Base-by-base conservation (phyloP, 2,797 vertebrate genomes). In the Dryobates pubescens region DNA sequence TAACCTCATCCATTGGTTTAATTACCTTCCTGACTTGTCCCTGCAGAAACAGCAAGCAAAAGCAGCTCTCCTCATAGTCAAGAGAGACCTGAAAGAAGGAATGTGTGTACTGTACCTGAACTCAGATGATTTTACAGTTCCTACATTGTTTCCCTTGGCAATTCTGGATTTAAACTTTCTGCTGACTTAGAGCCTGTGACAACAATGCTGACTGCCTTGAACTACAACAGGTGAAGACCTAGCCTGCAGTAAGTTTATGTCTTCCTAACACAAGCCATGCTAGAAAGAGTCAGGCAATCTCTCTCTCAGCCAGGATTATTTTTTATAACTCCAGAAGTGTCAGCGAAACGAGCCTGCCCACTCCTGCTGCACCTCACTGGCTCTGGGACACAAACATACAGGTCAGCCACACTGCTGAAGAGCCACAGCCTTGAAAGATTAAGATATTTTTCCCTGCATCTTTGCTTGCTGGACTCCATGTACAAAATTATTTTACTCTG, bases 371-470 rank as follows among this genome's bases (percentile, higher is more conserved):
- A 32, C 58, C 58, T 85, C 75, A 34, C 56, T 51, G 14, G 9
- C 23, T 18, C 51, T 13, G 29, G 53, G 38, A 77, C 18, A 51
- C 13, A 17, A 3, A 8, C n/a, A 26, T 2, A 4, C 0, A 1
- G 38, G 22, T 23, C 77, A 84, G 38, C 30, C 41, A 7, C 3
- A 1, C 0, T 2, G 7, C 62, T 14, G 2, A 32, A 67, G n/a
- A 51, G 36, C 10, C 30, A 4, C 41, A 4, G 4, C 13, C 29
- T 14, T 49, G 13, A 3, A 54, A 71, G 54, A 36, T 6, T 2
- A 45, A 41, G 62, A 23, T 7, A 1, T 54, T 80, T 61, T 12
- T 15, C 20, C 30, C 5, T 22, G 7, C 9, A 6, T 34, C n/a
- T 70, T 68, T 15, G 22, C 18, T 63, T 70, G 26, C 43, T 59